A percentile compares a stretch with the other conserved stretches of the same genome.
Conservation (phyloP, 1,140 invertebrate species). For the Zaprionus kolodkinae region DNA sequence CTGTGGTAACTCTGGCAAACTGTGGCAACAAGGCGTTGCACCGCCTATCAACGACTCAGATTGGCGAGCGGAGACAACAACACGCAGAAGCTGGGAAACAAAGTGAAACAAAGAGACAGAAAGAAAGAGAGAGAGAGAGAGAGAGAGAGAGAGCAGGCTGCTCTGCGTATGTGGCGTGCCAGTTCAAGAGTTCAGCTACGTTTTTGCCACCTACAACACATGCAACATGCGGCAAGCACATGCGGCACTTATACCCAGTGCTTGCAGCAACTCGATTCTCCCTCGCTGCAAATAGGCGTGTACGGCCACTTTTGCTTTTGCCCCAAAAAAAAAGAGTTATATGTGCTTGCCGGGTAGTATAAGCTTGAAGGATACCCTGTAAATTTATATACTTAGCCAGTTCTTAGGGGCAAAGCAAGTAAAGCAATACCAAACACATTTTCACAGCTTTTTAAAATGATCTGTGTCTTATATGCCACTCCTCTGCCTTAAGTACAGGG, state of each 20-base stretch:
- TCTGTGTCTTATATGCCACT: neutral
- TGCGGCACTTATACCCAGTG: slow-evolving; percentile 9
- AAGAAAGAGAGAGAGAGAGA: too few relatives aligned
- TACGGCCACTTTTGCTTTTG: slow-evolving; percentile 56
- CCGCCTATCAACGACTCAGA: slow-evolving; percentile 47
- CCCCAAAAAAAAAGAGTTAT: slow-evolving; percentile 19
- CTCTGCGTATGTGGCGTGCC: slow-evolving; percentile 49
- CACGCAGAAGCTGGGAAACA: neutral
- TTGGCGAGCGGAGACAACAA: slow-evolving; percentile 34
- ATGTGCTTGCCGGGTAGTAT: neutral
- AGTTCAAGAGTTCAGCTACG: slow-evolving; percentile 60
- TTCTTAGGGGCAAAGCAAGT: too few relatives aligned
- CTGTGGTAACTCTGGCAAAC: slow-evolving; percentile 9
- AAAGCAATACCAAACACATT: too few relatives aligned
- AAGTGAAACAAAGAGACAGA: neutral
- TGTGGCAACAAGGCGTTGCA: slow-evolving; percentile 31
- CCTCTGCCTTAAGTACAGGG: neutral
- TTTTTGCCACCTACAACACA: slow-evolving; percentile 56
- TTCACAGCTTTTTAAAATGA: too few relatives aligned
- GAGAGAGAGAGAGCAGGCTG: too few relatives aligned
- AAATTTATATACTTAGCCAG: neutral
- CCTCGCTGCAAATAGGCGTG: slow-evolving; percentile 42
- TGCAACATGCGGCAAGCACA: slow-evolving; percentile 23
- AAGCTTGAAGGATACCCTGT: neutral
- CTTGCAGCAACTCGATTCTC: slow-evolving; percentile 3